Percentiles rank a stretch among this genome's conserved stretches.
These are phyloP conservation scores for Drosophila suzukii DNA, from an alignment of 1,140 invertebrate genomes.

Conservation along the genomic window DNA sequence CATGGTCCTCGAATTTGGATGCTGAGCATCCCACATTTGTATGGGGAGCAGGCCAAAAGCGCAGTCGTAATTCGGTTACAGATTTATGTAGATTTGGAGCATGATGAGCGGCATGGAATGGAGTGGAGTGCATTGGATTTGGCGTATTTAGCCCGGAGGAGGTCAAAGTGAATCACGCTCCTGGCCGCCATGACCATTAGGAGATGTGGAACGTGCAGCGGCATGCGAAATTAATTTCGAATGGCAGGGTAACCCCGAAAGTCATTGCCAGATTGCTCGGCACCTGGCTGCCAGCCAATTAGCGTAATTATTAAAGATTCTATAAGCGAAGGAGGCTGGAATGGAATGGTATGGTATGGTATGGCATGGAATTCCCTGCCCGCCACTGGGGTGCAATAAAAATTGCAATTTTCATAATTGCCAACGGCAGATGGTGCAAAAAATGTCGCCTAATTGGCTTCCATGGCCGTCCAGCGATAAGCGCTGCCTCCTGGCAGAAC, in stretches of 20 bases:
- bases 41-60: conserved; percentile 27
- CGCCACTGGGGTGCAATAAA: conserved; percentile 70
- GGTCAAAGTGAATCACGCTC: conserved; percentile 82
- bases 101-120: conserved; percentile 45
- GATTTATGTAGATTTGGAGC: conserved; percentile 82
- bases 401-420: conserved; percentile 83
- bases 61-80: conserved; percentile 63
- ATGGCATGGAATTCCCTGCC: conserved; percentile 45
- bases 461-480: conserved; percentile 53
- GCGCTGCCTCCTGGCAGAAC: conserved; percentile 54
- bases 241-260: conserved; percentile 29
- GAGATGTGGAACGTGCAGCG: conserved; percentile 70
- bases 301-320: conserved; percentile 81
- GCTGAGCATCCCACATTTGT: conserved; percentile 46
- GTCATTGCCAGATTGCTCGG: conserved; percentile 32
- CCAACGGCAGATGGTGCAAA: conserved; percentile 74
- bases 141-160: conserved; percentile 45
- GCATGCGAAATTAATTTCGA: conserved; percentile 77
- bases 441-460: conserved; percentile 82
- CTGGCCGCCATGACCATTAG: conserved; percentile 71
- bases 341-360: conserved; percentile 3
- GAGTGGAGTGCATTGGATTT: not conserved
- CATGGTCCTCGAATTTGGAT: conserved; percentile 18
- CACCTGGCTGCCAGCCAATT: conserved; percentile 77
- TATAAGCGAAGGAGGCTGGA: conserved; percentile 29